These are phyloP conservation scores for Drosophila borborema DNA, from an alignment of 2,888 invertebrate species.

Conservation along the genomic window DNA sequence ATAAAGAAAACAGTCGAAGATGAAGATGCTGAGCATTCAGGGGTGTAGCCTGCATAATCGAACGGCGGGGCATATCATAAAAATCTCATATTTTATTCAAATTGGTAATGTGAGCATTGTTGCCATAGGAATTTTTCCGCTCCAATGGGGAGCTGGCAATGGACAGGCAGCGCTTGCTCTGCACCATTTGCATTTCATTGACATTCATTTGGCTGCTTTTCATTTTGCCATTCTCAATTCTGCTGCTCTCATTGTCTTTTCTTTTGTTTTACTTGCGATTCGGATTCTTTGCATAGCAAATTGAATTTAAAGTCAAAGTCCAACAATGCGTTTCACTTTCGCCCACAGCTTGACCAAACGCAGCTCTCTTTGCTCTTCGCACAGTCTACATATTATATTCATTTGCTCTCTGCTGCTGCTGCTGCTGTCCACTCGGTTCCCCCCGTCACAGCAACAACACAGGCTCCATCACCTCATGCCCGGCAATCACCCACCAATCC, in stretches of 20 bases:
- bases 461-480: too few relatives aligned
- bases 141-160: not conserved
- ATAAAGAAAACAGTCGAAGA: not conserved
- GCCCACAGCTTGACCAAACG: not conserved
- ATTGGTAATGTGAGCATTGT: constrained; percentile 80
- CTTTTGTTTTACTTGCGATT: constrained; percentile 47
- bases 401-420: constrained; percentile 22
- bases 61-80: constrained; percentile 61
- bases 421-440: too few relatives aligned
- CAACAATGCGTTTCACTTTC: constrained; percentile 33
- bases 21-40: not conserved
- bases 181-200: constrained; percentile 66
- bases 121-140: constrained; percentile 24
- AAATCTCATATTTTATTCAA: constrained; percentile 84
- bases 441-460: too few relatives aligned
- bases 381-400: not conserved
- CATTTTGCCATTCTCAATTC: not conserved
- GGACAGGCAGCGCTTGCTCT: not conserved
- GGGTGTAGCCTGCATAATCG: not conserved
- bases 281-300: constrained; percentile 66
- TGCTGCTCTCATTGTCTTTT: not conserved
- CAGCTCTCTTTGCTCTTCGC: not conserved
- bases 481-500: not conserved
- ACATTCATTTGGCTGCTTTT: constrained; percentile 57
- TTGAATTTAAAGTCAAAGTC: constrained; percentile 64